Evolutionary conservation across 1,140 invertebrate genomes (phyloP).

Genomic region (Atopsyche davidsoni): DNA sequence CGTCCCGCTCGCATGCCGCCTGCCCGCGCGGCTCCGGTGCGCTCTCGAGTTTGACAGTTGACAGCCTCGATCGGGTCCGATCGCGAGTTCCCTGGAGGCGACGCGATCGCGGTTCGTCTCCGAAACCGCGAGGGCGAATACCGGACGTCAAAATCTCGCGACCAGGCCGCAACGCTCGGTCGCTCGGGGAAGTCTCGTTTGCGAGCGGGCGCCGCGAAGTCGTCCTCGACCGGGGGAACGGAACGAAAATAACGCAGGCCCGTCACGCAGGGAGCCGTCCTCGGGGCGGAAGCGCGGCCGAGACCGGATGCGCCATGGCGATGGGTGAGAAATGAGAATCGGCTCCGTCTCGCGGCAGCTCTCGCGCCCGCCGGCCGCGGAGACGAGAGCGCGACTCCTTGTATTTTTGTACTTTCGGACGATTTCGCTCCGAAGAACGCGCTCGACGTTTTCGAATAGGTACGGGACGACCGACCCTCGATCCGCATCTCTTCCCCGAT

Average conservation of each 20-base stretch:
- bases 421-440: too few relatives aligned
- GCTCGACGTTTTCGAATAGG: too few relatives aligned
- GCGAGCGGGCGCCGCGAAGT: not conserved
- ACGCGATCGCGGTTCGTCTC: not conserved
- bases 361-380: not conserved
- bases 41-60: too few relatives aligned
- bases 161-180: not conserved
- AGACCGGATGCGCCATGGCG: constrained; percentile 18
- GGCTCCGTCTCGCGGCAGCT: constrained; percentile 13
- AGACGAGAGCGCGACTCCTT: not conserved
- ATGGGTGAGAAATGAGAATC: constrained; percentile 17
- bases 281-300: constrained; percentile 19
- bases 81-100: not conserved
- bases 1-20: too few relatives aligned
- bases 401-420: not conserved
- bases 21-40: too few relatives aligned
- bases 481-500: too few relatives aligned
- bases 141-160: not conserved
- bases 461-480: too few relatives aligned
- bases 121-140: not conserved
- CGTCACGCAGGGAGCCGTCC: constrained; percentile 14
- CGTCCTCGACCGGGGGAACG: not conserved
- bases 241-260: constrained; percentile 19
- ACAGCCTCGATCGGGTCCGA: too few relatives aligned
- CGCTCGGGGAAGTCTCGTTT: not conserved